Percentiles rank a stretch among this genome's conserved stretches.
These are phyloP conservation scores for Nothoprocta pentlandii DNA, from an alignment of 2,113 vertebrate genomes.

Conservation along the genomic window DNA sequence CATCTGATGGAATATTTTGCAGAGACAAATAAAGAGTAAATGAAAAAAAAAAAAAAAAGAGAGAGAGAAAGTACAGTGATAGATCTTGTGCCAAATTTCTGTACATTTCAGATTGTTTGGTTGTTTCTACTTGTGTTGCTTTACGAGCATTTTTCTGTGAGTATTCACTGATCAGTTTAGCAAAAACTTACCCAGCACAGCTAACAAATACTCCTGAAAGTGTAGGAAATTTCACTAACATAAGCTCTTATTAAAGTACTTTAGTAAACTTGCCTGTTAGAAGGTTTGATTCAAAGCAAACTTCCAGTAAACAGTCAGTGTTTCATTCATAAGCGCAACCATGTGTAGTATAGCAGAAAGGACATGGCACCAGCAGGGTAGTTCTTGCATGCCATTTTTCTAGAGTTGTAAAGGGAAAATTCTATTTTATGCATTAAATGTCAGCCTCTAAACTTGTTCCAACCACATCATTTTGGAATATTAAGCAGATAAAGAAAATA, in stretches of 20 bases:
- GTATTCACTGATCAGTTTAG: not conserved
- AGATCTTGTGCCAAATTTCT: not conserved
- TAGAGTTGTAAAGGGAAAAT: not conserved
- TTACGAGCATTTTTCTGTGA: not conserved
- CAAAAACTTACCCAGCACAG: not conserved
- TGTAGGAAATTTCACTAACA: not conserved
- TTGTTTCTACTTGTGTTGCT: not conserved
- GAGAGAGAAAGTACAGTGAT: not conserved
- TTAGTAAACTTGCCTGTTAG: not conserved
- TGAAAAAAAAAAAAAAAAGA: not conserved
- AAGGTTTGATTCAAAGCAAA: not conserved
- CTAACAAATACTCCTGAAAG: not conserved
- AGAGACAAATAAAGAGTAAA: not conserved
- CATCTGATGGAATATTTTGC: not conserved
- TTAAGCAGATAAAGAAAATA: not conserved
- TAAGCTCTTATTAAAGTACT: not conserved
- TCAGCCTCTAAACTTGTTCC: not conserved
- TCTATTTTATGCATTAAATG: not conserved
- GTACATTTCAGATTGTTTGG: not conserved
- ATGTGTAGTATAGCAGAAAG: not conserved
- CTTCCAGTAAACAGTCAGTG: not conserved
- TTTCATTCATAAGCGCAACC: not conserved
- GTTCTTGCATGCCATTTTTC: not conserved
- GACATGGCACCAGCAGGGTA: not conserved
- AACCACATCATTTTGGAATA: rapidly evolving